Evolutionary conservation across 2,888 invertebrate genomes (phyloP), one percentile per base, ranked within the genome.

Genomic region (Erebia aethiops): DNA sequence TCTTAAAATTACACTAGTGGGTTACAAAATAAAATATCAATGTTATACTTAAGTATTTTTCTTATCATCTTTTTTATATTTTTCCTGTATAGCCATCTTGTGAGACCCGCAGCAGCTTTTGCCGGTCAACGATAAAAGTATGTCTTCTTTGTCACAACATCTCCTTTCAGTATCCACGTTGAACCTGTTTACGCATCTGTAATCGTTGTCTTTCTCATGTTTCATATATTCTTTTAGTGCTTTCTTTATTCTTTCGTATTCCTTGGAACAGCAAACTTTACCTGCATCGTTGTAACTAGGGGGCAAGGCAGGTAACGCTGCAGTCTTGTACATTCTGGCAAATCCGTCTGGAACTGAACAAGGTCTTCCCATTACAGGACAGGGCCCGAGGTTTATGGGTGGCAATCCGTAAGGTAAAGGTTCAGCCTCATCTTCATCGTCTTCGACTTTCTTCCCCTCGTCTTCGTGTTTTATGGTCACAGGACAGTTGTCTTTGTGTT

Each of bases 21-120:
- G 89, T 92, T 92, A 93, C 92, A 92, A 93, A 92, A 92, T 92
- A 92, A 92, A 92, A 91, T 77, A 80, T 86, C 85, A 87, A 85
- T 85, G 81, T 69, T 71, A 68, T 67, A 66, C 11, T 61, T n/a
- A 43, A 54, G 9, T 14, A 61, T 68, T 77, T 66, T 82, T 82
- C 64, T 86, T 81, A 0, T 84, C 82, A 26, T 86, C 80, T 73
- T 86, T 18, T 16, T 61, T 86, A 71, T 69, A 89, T 75, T 91
- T 88, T 11, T 91, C 88, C 75, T 90, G 90, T 70, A 91, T 84
- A 5, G 87, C 83, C 76, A 90, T 72, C 80, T 92, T 92, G 73
- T 92, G 91, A 4, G 89, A 77, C 9, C 92, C 92, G 70, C 93
- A 93, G 72, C 92, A 93, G 18, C 78, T 81, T 77, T 85, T 91